These are phyloP conservation scores for Parnassius smintheus DNA, from an alignment of 2,888 invertebrate genomes.

Conservation along the genomic window DNA sequence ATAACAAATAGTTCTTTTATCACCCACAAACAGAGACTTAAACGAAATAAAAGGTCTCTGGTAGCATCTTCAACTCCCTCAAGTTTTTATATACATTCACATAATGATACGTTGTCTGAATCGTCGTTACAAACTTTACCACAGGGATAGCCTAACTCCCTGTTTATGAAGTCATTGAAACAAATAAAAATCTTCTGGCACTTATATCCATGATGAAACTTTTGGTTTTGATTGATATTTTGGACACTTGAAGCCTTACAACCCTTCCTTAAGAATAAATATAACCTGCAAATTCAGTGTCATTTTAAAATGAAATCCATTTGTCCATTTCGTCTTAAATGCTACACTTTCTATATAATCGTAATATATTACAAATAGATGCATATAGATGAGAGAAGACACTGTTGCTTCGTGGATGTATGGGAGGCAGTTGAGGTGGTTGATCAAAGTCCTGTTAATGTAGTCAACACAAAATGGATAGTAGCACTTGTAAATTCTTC, in stretches of 20 bases:
- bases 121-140: constrained; percentile 11
- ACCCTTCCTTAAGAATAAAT: not conserved
- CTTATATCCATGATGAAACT: not conserved
- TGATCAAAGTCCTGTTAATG: constrained; percentile 82
- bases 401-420: constrained; percentile 11
- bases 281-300: not conserved
- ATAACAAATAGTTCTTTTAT: too few species aligned
- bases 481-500: constrained; percentile 93
- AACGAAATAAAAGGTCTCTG: too few species aligned
- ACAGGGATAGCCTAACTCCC: constrained; percentile 3
- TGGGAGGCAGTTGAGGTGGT: not conserved
- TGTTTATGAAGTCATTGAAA: not conserved
- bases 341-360: constrained; percentile 5
- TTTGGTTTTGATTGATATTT: not conserved
- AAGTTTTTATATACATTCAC: constrained; percentile 9
- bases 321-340: constrained; percentile 1
- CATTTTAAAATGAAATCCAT: constrained; percentile 3
- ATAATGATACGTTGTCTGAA: constrained; percentile 7
- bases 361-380: constrained; percentile 9
- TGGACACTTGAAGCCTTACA: constrained; percentile 3
- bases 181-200: constrained; percentile 10
- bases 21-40: too few species aligned
- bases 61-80: constrained; percentile 10
- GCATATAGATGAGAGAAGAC: constrained; percentile 6
- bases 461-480: constrained; percentile 95